Evolutionary conservation across 2,113 vertebrate genomes (phyloP).

Genomic region (Dendropsophus ebraccatus): DNA sequence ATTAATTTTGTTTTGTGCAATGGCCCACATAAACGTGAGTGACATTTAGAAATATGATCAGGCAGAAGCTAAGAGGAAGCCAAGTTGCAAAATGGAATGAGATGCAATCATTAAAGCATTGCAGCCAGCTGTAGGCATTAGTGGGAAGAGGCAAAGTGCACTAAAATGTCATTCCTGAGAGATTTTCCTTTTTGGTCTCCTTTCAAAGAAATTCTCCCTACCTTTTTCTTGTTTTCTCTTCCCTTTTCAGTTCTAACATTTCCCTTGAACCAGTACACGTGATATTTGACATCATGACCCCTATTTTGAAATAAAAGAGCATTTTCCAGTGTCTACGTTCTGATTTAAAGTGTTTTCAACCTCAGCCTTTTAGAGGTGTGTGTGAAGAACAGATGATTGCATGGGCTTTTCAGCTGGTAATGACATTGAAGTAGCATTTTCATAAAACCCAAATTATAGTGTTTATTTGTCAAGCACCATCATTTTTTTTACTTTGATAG

Average conservation of each 20-base stretch:
- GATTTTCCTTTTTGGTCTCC: slow-evolving; percentile 39
- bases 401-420: slow-evolving; percentile 68
- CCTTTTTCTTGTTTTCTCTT: slow-evolving; percentile 57
- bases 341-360: slow-evolving; percentile 66
- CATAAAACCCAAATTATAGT: slow-evolving; percentile 61
- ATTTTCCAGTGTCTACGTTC: slow-evolving; percentile 61
- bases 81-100: slow-evolving; percentile 64
- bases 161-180: neutral
- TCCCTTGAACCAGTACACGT: slow-evolving; percentile 55
- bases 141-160: slow-evolving; percentile 26
- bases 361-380: slow-evolving; percentile 60
- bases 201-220: slow-evolving; percentile 46
- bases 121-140: slow-evolving; percentile 60
- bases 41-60: slow-evolving; percentile 74
- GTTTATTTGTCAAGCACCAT: slow-evolving; percentile 63
- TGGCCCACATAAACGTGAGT: slow-evolving; percentile 71
- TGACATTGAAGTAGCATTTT: slow-evolving; percentile 67
- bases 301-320: slow-evolving; percentile 65
- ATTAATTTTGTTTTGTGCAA: slow-evolving; percentile 79
- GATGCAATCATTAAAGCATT: slow-evolving; percentile 62
- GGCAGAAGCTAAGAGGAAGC: slow-evolving; percentile 67
- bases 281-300: slow-evolving; percentile 61
- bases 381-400: slow-evolving; percentile 66
- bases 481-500: slow-evolving; percentile 57
- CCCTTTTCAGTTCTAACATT: slow-evolving; percentile 54